Evolutionary conservation across 2,113 vertebrate species (phyloP).

Genomic region (Panthera tigris): DNA sequence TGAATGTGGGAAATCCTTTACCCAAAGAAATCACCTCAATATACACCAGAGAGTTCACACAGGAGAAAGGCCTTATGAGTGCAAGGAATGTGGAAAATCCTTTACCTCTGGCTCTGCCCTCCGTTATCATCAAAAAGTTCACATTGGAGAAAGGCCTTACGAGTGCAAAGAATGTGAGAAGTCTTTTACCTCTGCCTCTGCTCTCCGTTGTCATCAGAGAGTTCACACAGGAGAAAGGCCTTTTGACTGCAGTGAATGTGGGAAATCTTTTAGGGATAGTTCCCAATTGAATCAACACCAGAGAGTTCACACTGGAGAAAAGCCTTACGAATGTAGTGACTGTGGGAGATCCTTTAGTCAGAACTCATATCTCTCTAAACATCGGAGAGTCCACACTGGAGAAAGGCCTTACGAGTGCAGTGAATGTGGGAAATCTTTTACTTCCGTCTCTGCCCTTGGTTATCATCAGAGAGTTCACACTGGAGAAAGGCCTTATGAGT

Average conservation of each 20-base stretch:
- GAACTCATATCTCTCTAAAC: slow-evolving; percentile 10
- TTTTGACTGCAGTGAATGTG: slow-evolving; percentile 19
- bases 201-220: background rate
- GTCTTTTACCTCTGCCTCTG: background rate
- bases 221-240: slow-evolving; percentile 22
- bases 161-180: slow-evolving; percentile 15
- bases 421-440: slow-evolving; percentile 27
- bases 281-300: slow-evolving; percentile 34
- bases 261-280: slow-evolving; percentile 4
- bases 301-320: slow-evolving; percentile 45
- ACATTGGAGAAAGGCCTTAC: slow-evolving; percentile 10
- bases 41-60: slow-evolving; percentile 14
- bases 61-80: slow-evolving; percentile 38
- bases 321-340: slow-evolving; percentile 2
- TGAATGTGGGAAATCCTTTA: slow-evolving; percentile 37
- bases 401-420: slow-evolving; percentile 34
- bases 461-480: slow-evolving; percentile 41
- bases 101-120: background rate
- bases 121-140: slow-evolving; percentile 14
- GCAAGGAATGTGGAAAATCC: slow-evolving; percentile 1
- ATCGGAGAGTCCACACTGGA: slow-evolving; percentile 36
- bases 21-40: background rate
- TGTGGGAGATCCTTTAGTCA: slow-evolving; percentile 42
- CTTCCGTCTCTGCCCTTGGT: slow-evolving; percentile 2
- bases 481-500: slow-evolving; percentile 34